A percentile compares a stretch with the other conserved stretches of the same genome.
phyloP scores from a whole-genome alignment of 92 coral and sea anemone species.

The Porites cylindrica region DNA sequence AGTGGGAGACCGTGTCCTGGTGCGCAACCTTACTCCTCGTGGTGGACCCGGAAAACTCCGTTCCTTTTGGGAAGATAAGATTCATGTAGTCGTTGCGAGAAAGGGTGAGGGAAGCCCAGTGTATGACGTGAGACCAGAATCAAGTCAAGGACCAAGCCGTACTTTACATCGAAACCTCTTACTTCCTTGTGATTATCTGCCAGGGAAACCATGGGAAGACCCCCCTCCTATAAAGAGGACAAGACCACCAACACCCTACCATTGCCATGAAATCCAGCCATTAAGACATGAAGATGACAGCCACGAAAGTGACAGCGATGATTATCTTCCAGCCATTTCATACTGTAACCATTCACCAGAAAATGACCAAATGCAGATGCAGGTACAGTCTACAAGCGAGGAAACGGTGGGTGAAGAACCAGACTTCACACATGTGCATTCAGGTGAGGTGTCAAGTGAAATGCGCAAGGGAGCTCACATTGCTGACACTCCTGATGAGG shows the following conservation, averaged over 20 bases:
- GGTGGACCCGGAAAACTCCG: no score
- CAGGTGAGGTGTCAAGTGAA: constrained; percentile 15
- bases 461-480: neutral
- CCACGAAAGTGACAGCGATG: neutral
- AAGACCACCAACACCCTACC: neutral
- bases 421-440: neutral
- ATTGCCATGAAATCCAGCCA: no score
- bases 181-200: no score
- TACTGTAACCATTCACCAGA: neutral
- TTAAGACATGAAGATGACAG: neutral
- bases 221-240: neutral
- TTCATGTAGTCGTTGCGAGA: no score
- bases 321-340: constrained; percentile 14
- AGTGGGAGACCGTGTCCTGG: no score
- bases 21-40: no score
- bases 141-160: no score
- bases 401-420: neutral
- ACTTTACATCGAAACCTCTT: no score
- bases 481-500: constrained; percentile 8
- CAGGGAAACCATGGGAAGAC: no score
- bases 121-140: no score
- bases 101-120: no score
- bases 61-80: no score
- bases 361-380: constrained; percentile 5
- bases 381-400: neutral